Evolutionary conservation across 2,113 vertebrate genomes (phyloP).

Genomic region (Laterallus jamaicensis): DNA sequence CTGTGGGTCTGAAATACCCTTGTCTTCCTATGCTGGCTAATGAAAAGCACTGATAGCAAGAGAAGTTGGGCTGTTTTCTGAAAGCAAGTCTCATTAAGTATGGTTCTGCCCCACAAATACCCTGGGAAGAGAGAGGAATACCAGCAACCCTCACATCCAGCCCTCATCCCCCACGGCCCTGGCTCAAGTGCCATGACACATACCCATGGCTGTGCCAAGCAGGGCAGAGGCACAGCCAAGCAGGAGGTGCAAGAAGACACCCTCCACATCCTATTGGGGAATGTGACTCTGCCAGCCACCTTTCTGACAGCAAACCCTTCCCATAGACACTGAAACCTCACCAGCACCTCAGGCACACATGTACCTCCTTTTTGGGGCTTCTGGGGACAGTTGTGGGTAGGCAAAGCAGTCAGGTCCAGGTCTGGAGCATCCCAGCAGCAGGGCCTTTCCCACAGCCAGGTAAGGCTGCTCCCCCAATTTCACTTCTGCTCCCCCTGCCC

Average conservation of each 20-base stretch:
- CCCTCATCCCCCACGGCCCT: neutral
- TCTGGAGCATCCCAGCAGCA: neutral
- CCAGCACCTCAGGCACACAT: neutral
- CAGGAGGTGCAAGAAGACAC: neutral
- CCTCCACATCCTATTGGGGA: neutral
- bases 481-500: neutral
- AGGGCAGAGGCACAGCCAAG: rapidly evolving
- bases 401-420: neutral
- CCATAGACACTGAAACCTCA: neutral
- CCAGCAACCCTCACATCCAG: neutral
- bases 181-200: rapidly evolving
- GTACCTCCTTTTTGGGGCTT: neutral
- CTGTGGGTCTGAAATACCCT: neutral
- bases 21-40: rapidly evolving
- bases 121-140: neutral
- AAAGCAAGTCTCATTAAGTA: neutral
- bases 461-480: no score
- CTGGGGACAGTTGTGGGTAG: neutral
- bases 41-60: neutral
- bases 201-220: neutral
- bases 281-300: neutral
- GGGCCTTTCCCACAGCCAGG: neutral
- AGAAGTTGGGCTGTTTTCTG: neutral
- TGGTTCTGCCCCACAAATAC: neutral
- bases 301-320: neutral